Evolutionary conservation across 2,797 vertebrate genomes (phyloP), one percentile per base, ranked within the genome.

Genomic region (Poeciliopsis turneri): DNA sequence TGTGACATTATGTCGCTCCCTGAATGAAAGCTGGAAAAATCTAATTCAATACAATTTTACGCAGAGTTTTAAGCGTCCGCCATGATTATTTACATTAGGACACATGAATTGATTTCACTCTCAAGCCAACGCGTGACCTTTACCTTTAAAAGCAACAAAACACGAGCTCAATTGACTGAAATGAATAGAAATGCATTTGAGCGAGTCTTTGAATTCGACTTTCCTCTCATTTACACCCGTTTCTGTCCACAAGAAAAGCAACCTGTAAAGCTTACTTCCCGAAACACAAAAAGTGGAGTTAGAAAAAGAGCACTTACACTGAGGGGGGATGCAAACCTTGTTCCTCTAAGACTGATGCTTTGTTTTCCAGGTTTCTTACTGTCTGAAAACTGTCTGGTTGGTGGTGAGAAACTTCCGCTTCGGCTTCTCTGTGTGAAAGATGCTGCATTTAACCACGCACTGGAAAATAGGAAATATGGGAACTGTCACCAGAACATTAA

Each of bases 401-500:
- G 41, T 23, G 2, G 10, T n/a, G 39, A 15, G 72, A 70, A 70
- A 70, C 64, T 68, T 68, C 46, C 64, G 18, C 30, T 28, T n/a
- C 23, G 5, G 61, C 33, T 28, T 16, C 23, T 20, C 25, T 9
- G 23, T 61, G 70, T 51, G 30, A 74, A 72, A 79, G 36, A 18
- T 69, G 87, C 8, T 1, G 80, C 84, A n/a, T 89, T 91, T 91
- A 80, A 82, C 0, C 74, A 1, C 47, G 10, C 1, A 2, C 1
- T 0, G 8, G 7, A 46, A 5, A 1, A 51, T 33, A 30, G 39
- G 0, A 55, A 0, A 70, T 1, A 3, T 53, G 6, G 0, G 0
- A 55, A 61, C 25, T 0, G 3, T 1, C 1, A 4, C 3, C 0
- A 47, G 1, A 4, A 41, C 7, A 11, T 28, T 1, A 41, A 10